Evolutionary conservation across 2,113 vertebrate genomes (phyloP), one percentile per base, ranked within the genome.

Genomic region (Eublepharis macularius): DNA sequence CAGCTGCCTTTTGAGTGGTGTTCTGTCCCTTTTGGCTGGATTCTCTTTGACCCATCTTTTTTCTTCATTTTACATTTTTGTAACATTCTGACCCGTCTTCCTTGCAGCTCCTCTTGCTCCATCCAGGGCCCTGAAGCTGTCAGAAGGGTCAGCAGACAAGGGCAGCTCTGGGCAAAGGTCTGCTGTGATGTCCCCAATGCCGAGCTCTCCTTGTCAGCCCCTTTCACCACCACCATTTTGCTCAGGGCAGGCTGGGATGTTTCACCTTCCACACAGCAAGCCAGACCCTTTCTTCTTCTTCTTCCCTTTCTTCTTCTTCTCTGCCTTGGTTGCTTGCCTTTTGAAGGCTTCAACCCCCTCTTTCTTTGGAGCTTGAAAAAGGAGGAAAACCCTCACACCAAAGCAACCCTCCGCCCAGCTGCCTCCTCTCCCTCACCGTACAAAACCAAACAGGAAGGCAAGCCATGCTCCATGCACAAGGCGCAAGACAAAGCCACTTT

Each of bases 401-500:
- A 68, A n/a, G 32, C 14, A 39, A 36, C 5, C 11, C 73, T 41
- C 34, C n/a, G n/a, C 36, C 73, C 68, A 57, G 24, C 24, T 43
- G 7, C 36, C 73, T 69, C 45, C 24, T 47, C 73, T 69, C 49
- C 73, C 70, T 51, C 39, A 4, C 36, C 16, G 80, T 34, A n/a
- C 57, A 68, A 89, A 88, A 85, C 2, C 45, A 65, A 89, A n/a
- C 6, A 43, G 57, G 91, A 45, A 70, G 70, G 74, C 24, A 10
- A 32, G 16, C 19, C 68, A 72, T 80, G 84, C 76, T 45, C 24
- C 93, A 90, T 95, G 93, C 93, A 88, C 0, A 19, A 82, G 78
- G 82, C 81, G 69, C 79, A n/a, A 87, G 81, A 81, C 87, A n/a
- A 60, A 85, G 5, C 36, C 74, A 32, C 75, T 16, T 80, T 26